Evolutionary conservation across 2,888 invertebrate genomes (phyloP).

Genomic region (Tiphia femorata): DNA sequence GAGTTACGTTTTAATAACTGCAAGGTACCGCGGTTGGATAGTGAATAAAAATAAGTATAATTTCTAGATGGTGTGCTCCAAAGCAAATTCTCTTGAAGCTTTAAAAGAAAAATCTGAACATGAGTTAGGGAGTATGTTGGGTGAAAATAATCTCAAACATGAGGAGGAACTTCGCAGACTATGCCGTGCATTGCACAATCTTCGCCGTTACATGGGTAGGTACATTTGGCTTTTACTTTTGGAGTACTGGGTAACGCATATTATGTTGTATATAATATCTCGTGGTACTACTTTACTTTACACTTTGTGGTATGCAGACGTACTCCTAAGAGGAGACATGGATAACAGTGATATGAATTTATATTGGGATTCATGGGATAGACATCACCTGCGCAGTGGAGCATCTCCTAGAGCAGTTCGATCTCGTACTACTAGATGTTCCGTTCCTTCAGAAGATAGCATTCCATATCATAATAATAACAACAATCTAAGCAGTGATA

Average conservation of each 20-base stretch:
- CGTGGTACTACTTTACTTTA: slow-evolving; percentile 19
- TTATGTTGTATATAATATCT: neutral
- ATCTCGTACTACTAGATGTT: slow-evolving; percentile 71
- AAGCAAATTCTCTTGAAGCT: slow-evolving; percentile 82
- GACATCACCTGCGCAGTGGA: slow-evolving; percentile 72
- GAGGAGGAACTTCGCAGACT: slow-evolving; percentile 88
- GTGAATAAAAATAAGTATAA: neutral
- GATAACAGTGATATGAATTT: slow-evolving; percentile 77
- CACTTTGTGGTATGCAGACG: slow-evolving; percentile 68
- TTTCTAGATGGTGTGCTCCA: slow-evolving; percentile 77
- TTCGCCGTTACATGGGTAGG: slow-evolving; percentile 86
- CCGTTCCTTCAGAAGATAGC: slow-evolving; percentile 75
- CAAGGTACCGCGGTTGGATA: too few relatives aligned
- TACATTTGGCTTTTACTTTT: slow-evolving; percentile 72
- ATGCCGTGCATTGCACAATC: slow-evolving; percentile 86
- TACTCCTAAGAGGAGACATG: slow-evolving; percentile 73
- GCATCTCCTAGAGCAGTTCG: slow-evolving; percentile 71
- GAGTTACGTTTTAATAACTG: too few relatives aligned
- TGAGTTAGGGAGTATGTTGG: slow-evolving; percentile 82
- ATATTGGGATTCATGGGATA: slow-evolving; percentile 97
- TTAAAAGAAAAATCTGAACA: slow-evolving; percentile 87
- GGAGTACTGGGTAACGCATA: slow-evolving; percentile 22
- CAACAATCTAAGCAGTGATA: slow-evolving; percentile 62
- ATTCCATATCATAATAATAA: slow-evolving; percentile 67
- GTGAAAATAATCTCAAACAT: slow-evolving; percentile 74